Evolutionary conservation across 1,140 invertebrate species (phyloP).

Genomic region (Idris sp.): DNA sequence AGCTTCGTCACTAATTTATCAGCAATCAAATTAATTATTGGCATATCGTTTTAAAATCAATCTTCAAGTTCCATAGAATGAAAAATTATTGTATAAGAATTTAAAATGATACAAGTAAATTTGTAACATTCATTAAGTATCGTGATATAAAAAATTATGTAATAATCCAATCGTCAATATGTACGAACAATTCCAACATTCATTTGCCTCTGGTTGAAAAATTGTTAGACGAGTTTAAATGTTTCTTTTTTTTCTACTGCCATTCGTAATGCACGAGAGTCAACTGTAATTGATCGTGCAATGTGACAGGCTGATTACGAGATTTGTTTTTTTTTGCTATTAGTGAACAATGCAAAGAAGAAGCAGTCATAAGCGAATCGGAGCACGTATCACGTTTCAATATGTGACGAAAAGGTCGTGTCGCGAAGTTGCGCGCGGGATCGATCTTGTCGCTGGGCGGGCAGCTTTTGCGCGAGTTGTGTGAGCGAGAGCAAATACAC

Average conservation of each 20-base stretch:
- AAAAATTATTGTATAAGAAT: neutral
- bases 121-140: conserved; percentile 6
- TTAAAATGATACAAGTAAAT: no score
- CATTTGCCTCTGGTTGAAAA: conserved; percentile 20
- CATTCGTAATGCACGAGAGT: conserved; percentile 47
- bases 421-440: conserved; percentile 28
- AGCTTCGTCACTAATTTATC: no score
- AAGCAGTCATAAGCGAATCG: conserved; percentile 26
- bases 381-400: conserved; percentile 24
- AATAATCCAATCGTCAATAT: conserved; percentile 20
- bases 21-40: no score
- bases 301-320: conserved; percentile 46
- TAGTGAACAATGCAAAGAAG: no score
- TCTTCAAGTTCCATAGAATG: no score
- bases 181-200: conserved; percentile 8
- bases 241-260: conserved; percentile 22
- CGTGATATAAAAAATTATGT: conserved; percentile 7
- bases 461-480: no score
- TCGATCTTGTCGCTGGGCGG: conserved; percentile 25
- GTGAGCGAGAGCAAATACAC: conserved; percentile 44
- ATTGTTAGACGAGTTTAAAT: conserved; percentile 21
- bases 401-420: conserved; percentile 32
- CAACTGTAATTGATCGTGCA: conserved; percentile 53
- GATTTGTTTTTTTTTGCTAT: no score
- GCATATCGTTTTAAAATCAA: neutral